These are phyloP conservation scores for Pseudomyrmex gracilis DNA, from an alignment of 1,140 invertebrate genomes.

Conservation along the genomic window DNA sequence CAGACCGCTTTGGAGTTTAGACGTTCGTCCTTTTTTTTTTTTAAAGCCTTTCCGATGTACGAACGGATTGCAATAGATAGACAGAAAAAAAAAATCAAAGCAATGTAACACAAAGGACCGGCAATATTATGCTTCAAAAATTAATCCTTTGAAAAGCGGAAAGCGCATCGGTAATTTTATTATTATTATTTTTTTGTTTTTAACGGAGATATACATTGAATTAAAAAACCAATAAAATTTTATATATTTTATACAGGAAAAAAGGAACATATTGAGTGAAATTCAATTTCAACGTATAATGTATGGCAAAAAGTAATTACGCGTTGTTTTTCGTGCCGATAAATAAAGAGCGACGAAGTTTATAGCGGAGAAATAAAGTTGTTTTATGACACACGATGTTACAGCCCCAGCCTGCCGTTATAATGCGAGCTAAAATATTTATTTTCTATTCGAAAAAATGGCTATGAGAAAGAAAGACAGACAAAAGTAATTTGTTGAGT, in stretches of 20 bases:
- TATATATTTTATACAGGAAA: too few species aligned
- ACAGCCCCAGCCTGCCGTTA: neutral
- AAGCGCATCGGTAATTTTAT: too few species aligned
- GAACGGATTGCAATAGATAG: neutral
- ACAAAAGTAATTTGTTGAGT: neutral
- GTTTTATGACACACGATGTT: neutral
- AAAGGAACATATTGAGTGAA: too few species aligned
- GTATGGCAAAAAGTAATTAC: too few species aligned
- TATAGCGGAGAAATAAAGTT: neutral
- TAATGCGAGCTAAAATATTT: neutral
- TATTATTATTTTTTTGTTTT: neutral
- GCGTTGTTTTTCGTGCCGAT: too few species aligned
- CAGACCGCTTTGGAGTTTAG: neutral
- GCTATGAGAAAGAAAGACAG: neutral
- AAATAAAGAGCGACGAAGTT: too few species aligned
- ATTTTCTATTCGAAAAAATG: neutral
- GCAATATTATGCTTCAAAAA: neutral
- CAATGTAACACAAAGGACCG: neutral
- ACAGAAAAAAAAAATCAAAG: neutral
- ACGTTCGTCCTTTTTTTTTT: neutral
- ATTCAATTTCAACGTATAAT: too few species aligned
- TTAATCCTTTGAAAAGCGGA: neutral
- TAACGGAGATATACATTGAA: neutral
- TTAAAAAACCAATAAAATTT: too few species aligned
- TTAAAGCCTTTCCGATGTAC: too few species aligned